Base-by-base conservation (phyloP, 2,797 vertebrate genomes). In the Siniperca obscura region DNA sequence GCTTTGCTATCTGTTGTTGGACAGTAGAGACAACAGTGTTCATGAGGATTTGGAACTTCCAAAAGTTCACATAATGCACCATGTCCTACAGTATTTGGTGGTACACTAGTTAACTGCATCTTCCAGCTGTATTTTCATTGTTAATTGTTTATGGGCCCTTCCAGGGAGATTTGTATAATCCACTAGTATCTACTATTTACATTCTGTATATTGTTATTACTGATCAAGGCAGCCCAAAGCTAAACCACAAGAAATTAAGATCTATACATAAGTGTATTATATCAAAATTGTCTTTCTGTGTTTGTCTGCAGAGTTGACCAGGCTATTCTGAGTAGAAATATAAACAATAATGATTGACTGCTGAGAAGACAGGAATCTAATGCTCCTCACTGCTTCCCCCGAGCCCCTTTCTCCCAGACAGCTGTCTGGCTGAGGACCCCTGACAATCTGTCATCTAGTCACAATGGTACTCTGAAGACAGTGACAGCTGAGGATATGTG, bases 1-100 rank as follows among this genome's bases (percentile, higher is more conserved):
- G 98, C 98, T 90, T 99, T 98, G 93, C 97, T 98, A 90, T 99
- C 98, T 99, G 95, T 42, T 53, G 50, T 79, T 16, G 57, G 83
- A 90, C 27, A 90, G 70, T 0, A 60, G 70, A 75, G 70, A 87
- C 3, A 83, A 76, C 36, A 42, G 36, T 53, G 52, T 86, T 86
- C 17, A 70, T 52, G 21, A 80, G 74, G 78, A 86, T 85, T 90
- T 79, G 74, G 19, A 82, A 83, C 40, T 77, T 74, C 9, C 8
- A 30, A 60, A 80, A 46, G 50, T 74, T 78, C 13, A 38, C 44
- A 76, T 27, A 50, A 72, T 61, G 16, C 27, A 70, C 7, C 17
- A 40, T 34, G 21, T 60, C 59, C 19, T 9, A 17, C 44, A 76
- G 50, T 36, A 52, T 76, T 66, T 57, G 8, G 13, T 38, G 5